Base-by-base conservation (phyloP, 2,113 vertebrate genomes). In the Festucalex cinctus region DNA sequence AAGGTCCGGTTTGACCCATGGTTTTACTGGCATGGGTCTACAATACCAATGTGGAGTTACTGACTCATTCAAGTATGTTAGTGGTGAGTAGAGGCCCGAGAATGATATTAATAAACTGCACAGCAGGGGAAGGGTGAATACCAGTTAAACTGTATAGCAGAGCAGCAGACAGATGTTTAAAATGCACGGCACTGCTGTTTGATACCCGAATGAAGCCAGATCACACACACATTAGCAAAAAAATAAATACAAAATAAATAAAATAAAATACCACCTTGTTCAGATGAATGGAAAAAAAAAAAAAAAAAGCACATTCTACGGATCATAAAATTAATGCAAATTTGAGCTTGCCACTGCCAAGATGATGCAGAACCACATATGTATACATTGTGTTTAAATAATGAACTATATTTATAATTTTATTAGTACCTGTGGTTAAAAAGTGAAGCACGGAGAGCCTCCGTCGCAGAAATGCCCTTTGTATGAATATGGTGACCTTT, bases 21-120 rank as follows among this genome's bases (percentile, higher is more conserved):
- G 46, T 68, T 83, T 79, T 64, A 65, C 67, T 72, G 46, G 32
- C n/a, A 73, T 74, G 74, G 81, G 75, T 73, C 57, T 37, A 46
- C 16, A 17, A 14, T 44, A 36, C 68, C 59, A 64, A 17, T 71
- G 51, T 51, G 20, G 67, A 22, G 58, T 54, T 63, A 68, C 66
- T 22, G 71, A 59, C 63, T 72, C 58, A 72, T 72, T 57, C 51
- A 32, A 17, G 61, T 58, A 28, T n/a, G 67, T 73, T 73, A 73
- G 72, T 80, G 22, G 26, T 54, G 44, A 63, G 24, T 17, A 53
- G 49, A 64, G 39, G 71, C 39, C 67, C 16, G 4, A 53, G 14
- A 39, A 75, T 39, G 41, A 65, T 14, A 49, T 69, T 68, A 41
- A 73, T 61, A 72, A 37, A 64, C 13, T 49, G 54, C 68, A 48